These are phyloP conservation scores for Plebejus argus DNA, from an alignment of 2,888 invertebrate genomes.

Conservation along the genomic window DNA sequence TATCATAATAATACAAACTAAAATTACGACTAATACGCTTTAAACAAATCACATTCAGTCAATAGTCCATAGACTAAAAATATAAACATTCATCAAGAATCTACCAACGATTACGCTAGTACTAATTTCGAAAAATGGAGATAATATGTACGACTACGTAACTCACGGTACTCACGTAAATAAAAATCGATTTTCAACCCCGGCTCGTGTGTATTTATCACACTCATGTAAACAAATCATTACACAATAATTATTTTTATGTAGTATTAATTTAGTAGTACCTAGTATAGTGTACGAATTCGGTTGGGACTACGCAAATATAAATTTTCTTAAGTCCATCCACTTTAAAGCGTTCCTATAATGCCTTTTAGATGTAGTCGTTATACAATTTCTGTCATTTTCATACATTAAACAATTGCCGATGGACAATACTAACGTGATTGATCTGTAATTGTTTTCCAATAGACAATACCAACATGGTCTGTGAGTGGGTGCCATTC, in stretches of 20 bases:
- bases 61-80: conserved; percentile 11
- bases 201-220: not conserved
- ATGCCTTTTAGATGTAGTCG: no score
- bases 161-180: not conserved
- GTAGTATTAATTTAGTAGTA: no score
- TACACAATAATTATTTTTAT: not conserved
- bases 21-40: not conserved
- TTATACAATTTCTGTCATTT: no score
- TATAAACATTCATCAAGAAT: not conserved
- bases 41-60: conserved; percentile 21
- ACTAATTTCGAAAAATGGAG: not conserved
- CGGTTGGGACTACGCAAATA: no score
- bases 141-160: not conserved
- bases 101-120: not conserved
- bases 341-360: no score
- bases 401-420: no score
- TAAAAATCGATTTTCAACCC: not conserved
- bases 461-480: no score
- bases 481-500: no score
- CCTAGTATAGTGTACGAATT: no score
- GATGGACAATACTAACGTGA: no score
- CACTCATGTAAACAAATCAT: not conserved
- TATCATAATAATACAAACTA: conserved; percentile 4
- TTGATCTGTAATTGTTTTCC: no score
- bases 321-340: no score